Conservation (phyloP, 2,797 vertebrate genomes). For the Botia almorhae region DNA sequence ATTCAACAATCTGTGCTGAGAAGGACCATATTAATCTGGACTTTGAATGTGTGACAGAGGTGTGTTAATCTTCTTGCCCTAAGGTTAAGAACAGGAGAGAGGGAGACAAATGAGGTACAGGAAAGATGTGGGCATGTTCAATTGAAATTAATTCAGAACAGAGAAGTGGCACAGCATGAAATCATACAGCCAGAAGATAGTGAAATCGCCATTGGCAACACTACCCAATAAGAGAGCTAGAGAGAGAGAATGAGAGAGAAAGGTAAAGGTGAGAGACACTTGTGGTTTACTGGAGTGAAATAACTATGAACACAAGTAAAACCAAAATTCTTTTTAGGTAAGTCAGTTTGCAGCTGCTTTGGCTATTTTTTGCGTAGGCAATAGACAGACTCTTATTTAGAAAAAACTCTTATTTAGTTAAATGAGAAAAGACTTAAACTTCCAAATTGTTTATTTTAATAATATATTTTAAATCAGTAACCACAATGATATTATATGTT, state of each 20-base stretch:
- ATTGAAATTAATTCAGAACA: constrained; percentile 18
- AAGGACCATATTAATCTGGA: constrained; percentile 2
- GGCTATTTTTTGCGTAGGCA: too few species aligned
- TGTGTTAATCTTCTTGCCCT: background rate
- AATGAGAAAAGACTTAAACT: too few species aligned
- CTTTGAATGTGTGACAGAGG: background rate
- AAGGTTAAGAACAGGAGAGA: background rate
- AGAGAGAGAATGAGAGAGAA: too few species aligned
- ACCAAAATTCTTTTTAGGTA: too few species aligned
- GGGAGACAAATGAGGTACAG: background rate
- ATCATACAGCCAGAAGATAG: constrained; percentile 10
- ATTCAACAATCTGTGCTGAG: background rate
- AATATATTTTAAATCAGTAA: too few species aligned
- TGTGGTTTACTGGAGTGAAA: background rate
- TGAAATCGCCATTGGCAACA: background rate
- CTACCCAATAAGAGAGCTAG: too few species aligned
- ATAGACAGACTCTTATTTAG: too few species aligned
- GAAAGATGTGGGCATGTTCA: constrained; percentile 15
- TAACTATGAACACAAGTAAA: background rate
- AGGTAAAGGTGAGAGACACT: background rate
- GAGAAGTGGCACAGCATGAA: background rate
- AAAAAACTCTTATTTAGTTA: too few species aligned
- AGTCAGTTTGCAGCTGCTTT: too few species aligned
- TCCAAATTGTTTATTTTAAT: too few species aligned
- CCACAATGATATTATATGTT: too few species aligned